Evolutionary conservation across 2,113 vertebrate genomes (phyloP).

Genomic region (Paralichthys olivaceus): DNA sequence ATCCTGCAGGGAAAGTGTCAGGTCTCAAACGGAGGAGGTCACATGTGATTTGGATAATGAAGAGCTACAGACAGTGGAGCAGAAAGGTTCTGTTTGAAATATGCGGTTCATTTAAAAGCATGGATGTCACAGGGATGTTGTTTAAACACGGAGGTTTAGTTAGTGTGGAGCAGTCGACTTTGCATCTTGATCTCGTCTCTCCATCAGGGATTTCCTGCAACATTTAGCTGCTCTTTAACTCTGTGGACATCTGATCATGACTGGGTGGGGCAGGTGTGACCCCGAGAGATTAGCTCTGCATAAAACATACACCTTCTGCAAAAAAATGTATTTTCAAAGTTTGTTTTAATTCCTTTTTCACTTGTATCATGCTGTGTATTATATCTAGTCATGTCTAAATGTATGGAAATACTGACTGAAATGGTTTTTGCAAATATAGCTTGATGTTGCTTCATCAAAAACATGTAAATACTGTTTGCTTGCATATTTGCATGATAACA

Average conservation of each 20-base stretch:
- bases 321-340: neutral
- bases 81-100: neutral
- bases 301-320: neutral
- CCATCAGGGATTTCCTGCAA: neutral
- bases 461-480: too few species aligned
- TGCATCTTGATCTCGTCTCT: conserved; percentile 13
- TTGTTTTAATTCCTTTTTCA: neutral
- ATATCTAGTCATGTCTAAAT: neutral
- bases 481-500: neutral
- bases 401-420: neutral
- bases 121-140: neutral
- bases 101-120: neutral
- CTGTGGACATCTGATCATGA: neutral
- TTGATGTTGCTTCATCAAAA: neutral
- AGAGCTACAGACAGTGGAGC: neutral
- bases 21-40: conserved; percentile 15
- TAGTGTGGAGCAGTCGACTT: neutral
- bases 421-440: neutral
- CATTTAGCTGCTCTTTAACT: neutral
- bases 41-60: conserved; percentile 37
- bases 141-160: too few species aligned
- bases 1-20: conserved; percentile 38
- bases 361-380: neutral
- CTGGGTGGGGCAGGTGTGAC: conserved; percentile 66
- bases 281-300: conserved; percentile 58